These are phyloP conservation scores for Lates japonicus DNA, from an alignment of 2,797 vertebrate species.

Conservation along the genomic window DNA sequence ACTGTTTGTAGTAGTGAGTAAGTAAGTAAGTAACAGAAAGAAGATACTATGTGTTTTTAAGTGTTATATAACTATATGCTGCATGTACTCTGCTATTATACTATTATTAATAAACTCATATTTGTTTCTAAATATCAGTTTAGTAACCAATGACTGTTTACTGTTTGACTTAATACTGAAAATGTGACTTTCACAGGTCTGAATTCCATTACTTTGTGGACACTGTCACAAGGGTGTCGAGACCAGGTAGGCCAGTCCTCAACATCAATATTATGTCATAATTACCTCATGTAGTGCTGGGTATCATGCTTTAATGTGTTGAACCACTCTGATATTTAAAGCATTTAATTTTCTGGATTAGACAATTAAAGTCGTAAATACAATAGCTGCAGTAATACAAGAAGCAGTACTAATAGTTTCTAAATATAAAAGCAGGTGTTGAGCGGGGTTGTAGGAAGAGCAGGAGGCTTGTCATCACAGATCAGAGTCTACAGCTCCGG, in stretches of 20 bases:
- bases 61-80: neutral
- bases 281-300: neutral
- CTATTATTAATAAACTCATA: too few species aligned
- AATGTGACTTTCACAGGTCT: conserved; percentile 72
- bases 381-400: too few species aligned
- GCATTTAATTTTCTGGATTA: neutral
- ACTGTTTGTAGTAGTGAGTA: too few species aligned
- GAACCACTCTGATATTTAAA: neutral
- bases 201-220: conserved; percentile 86
- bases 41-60: neutral
- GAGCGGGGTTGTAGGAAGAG: too few species aligned
- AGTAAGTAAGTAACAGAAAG: neutral
- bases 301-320: neutral
- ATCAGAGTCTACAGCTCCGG: too few species aligned
- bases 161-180: neutral
- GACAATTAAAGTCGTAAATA: neutral
- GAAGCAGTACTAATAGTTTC: too few species aligned
- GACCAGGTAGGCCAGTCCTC: conserved; percentile 77
- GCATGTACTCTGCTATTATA: neutral
- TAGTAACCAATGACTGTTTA: neutral
- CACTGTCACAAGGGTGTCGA: conserved; percentile 78
- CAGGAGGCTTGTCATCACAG: too few species aligned
- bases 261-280: neutral
- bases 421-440: too few species aligned
- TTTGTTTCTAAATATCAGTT: neutral